These are phyloP conservation scores for Cossypha heuglini DNA, from an alignment of 2,797 vertebrate species.

Conservation along the genomic window DNA sequence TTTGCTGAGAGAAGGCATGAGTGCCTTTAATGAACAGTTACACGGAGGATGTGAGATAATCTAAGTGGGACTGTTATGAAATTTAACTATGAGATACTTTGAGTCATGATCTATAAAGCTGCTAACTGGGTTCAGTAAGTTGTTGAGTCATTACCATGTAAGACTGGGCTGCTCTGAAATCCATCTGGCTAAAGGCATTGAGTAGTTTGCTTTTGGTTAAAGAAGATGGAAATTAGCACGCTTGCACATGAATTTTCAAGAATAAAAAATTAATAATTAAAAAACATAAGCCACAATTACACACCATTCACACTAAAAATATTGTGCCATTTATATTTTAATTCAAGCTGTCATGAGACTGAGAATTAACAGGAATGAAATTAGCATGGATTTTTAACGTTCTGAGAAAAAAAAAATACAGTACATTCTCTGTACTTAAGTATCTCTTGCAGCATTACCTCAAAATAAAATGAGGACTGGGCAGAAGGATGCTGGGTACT, in stretches of 20 bases:
- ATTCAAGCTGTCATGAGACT: slow-evolving; percentile 33
- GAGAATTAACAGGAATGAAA: slow-evolving; percentile 3
- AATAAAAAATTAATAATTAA: slow-evolving; percentile 34
- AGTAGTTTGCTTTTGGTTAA: slow-evolving; percentile 40
- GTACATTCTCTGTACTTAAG: neutral
- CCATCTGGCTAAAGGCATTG: slow-evolving; percentile 48
- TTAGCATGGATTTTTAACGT: slow-evolving; percentile 14
- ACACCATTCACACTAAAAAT: neutral
- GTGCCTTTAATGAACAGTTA: neutral
- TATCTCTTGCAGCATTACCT: neutral
- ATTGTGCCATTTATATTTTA: slow-evolving; percentile 48
- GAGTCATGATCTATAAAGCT: slow-evolving; percentile 53
- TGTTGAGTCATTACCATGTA: slow-evolving; percentile 66
- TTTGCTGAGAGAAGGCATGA: neutral
- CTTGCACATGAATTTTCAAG: neutral
- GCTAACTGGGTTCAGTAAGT: slow-evolving; percentile 70
- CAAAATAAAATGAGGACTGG: neutral
- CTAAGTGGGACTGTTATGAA: slow-evolving; percentile 41
- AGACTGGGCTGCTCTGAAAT: slow-evolving; percentile 41
- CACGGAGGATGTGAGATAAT: neutral
- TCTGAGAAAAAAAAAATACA: neutral
- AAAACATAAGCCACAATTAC: slow-evolving; percentile 9
- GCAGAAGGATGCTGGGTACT: neutral
- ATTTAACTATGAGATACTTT: slow-evolving; percentile 19
- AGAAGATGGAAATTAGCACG: slow-evolving; percentile 8